Percentiles rank a stretch among this genome's conserved stretches.
Conservation (phyloP, 2,888 invertebrate genomes). For the Himalopsyche kuldschensis region DNA sequence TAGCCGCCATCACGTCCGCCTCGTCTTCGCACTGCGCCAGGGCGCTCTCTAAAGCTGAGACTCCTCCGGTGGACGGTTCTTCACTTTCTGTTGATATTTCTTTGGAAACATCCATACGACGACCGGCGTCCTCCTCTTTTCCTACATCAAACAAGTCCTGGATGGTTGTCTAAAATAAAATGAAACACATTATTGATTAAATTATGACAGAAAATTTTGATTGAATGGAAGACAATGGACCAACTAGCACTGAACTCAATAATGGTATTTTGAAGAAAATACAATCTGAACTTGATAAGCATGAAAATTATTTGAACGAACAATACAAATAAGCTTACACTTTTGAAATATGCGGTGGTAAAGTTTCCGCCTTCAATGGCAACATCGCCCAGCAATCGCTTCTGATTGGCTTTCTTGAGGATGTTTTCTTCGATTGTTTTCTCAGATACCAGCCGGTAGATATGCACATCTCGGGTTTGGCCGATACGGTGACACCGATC, state of each 20-base stretch:
- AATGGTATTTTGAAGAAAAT: too few relatives aligned
- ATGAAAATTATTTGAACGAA: constrained; percentile 32
- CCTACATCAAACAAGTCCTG: constrained; percentile 88
- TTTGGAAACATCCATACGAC: constrained; percentile 66
- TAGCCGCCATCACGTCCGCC: constrained; percentile 89
- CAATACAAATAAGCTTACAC: constrained; percentile 56
- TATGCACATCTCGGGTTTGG: constrained; percentile 98
- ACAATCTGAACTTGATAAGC: too few relatives aligned
- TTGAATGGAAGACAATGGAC: too few relatives aligned
- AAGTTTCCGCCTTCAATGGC: constrained; percentile 99
- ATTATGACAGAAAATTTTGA: too few relatives aligned
- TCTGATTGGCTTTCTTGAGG: constrained; percentile 97
- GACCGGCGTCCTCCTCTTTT: constrained; percentile 57
- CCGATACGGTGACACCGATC: constrained; percentile 98
- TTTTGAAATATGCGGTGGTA: constrained; percentile 94
- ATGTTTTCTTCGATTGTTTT: constrained; percentile 99
- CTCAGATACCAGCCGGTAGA: constrained; percentile 95
- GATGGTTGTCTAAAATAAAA: constrained; percentile 73
- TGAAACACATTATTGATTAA: constrained; percentile 6
- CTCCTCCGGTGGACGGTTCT: constrained; percentile 57
- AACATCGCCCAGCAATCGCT: constrained; percentile 90
- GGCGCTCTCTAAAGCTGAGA: constrained; percentile 75
- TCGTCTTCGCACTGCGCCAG: constrained; percentile 94
- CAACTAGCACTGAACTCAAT: too few relatives aligned
- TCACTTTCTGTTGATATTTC: constrained; percentile 62